Percentiles rank a stretch among this genome's conserved stretches.
Evolutionary conservation across 2,113 vertebrate genomes (phyloP).

Genomic region (Promerops cafer): DNA sequence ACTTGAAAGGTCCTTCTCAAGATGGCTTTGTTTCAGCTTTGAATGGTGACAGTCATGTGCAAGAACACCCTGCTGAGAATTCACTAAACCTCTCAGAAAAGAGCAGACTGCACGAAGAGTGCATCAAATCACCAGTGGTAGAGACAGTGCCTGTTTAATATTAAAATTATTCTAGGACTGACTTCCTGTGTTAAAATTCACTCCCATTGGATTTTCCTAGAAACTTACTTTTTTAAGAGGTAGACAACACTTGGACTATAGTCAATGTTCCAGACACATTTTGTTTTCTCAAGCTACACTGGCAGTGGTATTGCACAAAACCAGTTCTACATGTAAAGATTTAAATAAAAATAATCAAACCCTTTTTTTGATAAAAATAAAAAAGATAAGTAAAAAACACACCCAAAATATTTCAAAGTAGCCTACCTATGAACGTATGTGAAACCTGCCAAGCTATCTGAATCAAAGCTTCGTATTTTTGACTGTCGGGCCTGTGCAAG

Average conservation of each 20-base stretch:
- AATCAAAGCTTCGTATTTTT: conserved; percentile 72
- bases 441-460: conserved; percentile 69
- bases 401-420: conserved; percentile 60
- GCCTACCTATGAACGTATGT: conserved; percentile 66
- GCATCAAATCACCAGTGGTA: conserved; percentile 87
- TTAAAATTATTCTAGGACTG: conserved; percentile 39
- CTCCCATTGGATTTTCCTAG: conserved; percentile 62
- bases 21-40: conserved; percentile 81
- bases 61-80: conserved; percentile 81
- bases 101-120: conserved; percentile 83
- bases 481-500: conserved; percentile 87
- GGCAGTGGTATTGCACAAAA: conserved; percentile 75
- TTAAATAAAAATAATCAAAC: conserved; percentile 58
- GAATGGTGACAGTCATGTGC: conserved; percentile 73
- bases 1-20: conserved; percentile 88
- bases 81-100: conserved; percentile 81
- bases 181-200: conserved; percentile 49
- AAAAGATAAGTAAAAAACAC: conserved; percentile 55
- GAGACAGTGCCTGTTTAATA: conserved; percentile 90
- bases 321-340: conserved; percentile 64
- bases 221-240: conserved; percentile 56
- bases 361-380: conserved; percentile 71
- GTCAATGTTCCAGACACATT: conserved; percentile 65
- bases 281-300: conserved; percentile 60
- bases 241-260: conserved; percentile 57